Evolutionary conservation across 2,888 invertebrate species (phyloP).

Genomic region (Dinocampus coccinellae): DNA sequence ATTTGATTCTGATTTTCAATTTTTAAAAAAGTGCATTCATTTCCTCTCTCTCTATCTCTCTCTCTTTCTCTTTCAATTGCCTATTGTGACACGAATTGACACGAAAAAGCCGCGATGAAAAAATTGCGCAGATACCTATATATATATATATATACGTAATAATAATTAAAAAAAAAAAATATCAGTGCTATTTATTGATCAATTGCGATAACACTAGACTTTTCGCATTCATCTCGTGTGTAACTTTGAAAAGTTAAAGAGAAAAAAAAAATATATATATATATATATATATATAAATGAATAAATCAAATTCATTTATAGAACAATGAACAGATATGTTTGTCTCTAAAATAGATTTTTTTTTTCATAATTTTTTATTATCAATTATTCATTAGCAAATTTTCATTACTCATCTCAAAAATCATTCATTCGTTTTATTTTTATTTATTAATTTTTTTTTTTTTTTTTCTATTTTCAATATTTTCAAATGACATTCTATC

Average conservation of each 20-base stretch:
- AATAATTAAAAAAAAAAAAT: not conserved
- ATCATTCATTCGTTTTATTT: conserved; percentile 28
- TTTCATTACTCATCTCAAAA: conserved; percentile 33
- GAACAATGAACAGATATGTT: conserved; percentile 53
- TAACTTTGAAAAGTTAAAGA: conserved; percentile 28
- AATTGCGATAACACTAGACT: not conserved
- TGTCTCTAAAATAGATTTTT: conserved; percentile 56
- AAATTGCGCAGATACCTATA: not conserved
- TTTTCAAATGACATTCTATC: conserved; percentile 44
- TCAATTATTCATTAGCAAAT: conserved; percentile 46
- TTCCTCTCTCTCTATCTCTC: conserved; percentile 36
- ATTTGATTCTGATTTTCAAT: too few relatives aligned
- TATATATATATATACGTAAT: conserved; percentile 23
- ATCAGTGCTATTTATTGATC: too few relatives aligned
- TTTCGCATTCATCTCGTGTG: not conserved
- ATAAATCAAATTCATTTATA: conserved; percentile 38
- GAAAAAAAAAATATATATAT: conserved; percentile 37
- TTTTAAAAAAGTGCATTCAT: too few relatives aligned
- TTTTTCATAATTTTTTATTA: conserved; percentile 46
- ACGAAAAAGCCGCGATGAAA: conserved; percentile 25
- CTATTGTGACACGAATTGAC: too few relatives aligned
- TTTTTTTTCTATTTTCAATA: conserved; percentile 10
- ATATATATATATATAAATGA: too few relatives aligned
- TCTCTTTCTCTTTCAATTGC: too few relatives aligned
- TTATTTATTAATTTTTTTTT: too few relatives aligned